phyloP scores from a whole-genome alignment of 1,140 invertebrate species.

The Helicorthomorpha holstii region DNA sequence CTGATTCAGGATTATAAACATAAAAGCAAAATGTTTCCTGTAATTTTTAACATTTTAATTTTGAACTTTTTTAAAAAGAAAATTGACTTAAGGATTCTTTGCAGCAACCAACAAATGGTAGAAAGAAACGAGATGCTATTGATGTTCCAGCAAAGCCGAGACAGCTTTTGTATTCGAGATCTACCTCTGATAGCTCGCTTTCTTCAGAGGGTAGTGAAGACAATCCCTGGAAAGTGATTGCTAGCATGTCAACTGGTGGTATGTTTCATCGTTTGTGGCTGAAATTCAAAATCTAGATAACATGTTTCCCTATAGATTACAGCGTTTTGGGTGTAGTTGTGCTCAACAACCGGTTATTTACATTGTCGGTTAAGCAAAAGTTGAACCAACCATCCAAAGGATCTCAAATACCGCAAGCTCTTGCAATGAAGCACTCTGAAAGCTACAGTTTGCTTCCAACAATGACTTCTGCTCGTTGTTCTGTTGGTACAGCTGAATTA shows the following conservation, averaged over 20 bases:
- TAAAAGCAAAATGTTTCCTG: constrained; percentile 19
- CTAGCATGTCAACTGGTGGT: constrained; percentile 36
- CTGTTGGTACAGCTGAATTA: constrained; percentile 50
- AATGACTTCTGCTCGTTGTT: constrained; percentile 50
- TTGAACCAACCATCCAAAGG: constrained; percentile 22
- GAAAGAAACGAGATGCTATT: constrained; percentile 1
- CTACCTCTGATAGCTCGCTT: constrained; percentile 33
- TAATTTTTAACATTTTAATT: constrained; percentile 5
- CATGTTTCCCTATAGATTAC: constrained; percentile 28
- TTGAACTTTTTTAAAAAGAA: constrained; percentile 18
- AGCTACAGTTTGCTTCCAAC: constrained; percentile 41
- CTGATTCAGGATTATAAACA: constrained; percentile 67
- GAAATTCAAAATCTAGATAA: not conserved
- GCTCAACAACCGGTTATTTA: constrained; percentile 39
- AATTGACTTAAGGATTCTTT: not conserved
- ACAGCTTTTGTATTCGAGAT: constrained; percentile 39
- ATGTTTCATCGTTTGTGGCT: constrained; percentile 3
- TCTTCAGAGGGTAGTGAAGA: constrained; percentile 31
- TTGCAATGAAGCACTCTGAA: constrained; percentile 21
- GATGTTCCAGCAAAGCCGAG: constrained; percentile 38
- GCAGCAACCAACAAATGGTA: not conserved
- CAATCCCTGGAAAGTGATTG: constrained; percentile 47
- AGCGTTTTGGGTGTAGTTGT: constrained; percentile 47
- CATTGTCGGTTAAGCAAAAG: constrained; percentile 43
- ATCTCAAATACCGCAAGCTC: constrained; percentile 15